Percentiles rank a stretch among this genome's conserved stretches.
phyloP scores from a whole-genome alignment of 2,797 vertebrate species.

The Nyctalus aviator region DNA sequence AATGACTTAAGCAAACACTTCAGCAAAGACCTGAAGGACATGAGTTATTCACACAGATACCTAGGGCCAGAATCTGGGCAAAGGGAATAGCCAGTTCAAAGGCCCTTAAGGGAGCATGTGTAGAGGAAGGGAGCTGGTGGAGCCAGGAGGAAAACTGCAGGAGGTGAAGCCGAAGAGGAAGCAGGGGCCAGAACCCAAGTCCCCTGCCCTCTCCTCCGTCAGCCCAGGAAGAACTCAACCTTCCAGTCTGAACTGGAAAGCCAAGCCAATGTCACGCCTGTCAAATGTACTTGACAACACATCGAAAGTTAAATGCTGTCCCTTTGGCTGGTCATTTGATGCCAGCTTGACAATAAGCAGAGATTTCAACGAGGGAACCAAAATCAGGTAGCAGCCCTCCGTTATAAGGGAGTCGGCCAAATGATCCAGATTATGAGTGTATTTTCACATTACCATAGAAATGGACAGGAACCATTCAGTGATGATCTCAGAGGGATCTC shows the following conservation, averaged over 20 bases:
- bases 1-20: constrained; percentile 31
- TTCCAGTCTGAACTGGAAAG: background rate
- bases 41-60: background rate
- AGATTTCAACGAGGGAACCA: background rate
- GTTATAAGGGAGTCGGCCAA: background rate
- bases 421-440: background rate
- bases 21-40: constrained; percentile 7
- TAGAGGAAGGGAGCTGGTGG: background rate
- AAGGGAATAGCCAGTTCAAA: background rate
- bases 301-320: background rate
- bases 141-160: background rate
- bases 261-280: background rate
- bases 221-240: background rate
- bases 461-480: constrained; percentile 20
- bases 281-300: background rate
- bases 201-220: background rate
- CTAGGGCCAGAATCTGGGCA: background rate
- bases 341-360: background rate
- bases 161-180: background rate
- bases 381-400: background rate
- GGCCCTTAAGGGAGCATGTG: background rate
- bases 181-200: background rate
- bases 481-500: background rate
- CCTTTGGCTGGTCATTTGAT: background rate
- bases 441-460: background rate